These are phyloP conservation scores for Pelmatolapia mariae DNA, from an alignment of 2,113 vertebrate species.

Conservation along the genomic window DNA sequence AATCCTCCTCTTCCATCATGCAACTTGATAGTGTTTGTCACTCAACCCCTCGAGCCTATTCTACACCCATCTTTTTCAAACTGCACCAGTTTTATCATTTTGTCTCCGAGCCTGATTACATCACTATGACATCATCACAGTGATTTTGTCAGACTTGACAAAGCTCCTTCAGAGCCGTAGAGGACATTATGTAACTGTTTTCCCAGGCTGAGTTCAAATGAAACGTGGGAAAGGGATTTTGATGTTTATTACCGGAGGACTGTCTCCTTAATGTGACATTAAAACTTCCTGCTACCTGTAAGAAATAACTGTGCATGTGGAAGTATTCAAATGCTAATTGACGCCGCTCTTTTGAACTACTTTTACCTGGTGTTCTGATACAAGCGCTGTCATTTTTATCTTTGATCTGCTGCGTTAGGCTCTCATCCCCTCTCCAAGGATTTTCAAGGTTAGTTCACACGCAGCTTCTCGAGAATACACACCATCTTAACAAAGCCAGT, in stretches of 20 bases:
- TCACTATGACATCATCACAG: background rate
- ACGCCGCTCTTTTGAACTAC: background rate
- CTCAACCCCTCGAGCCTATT: background rate
- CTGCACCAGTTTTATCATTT: background rate
- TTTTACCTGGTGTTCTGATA: background rate
- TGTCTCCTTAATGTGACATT: background rate
- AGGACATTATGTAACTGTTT: background rate
- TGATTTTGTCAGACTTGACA: background rate
- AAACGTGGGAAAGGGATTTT: background rate
- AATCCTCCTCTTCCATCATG: background rate
- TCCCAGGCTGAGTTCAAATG: background rate
- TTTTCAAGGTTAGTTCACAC: background rate
- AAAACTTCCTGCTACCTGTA: background rate
- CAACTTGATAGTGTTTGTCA: background rate
- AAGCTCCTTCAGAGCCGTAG: background rate
- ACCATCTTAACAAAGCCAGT: background rate
- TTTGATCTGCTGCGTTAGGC: background rate
- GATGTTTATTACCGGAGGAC: background rate
- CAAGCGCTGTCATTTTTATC: background rate
- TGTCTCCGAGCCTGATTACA: background rate
- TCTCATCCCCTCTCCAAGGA: background rate
- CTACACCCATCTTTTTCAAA: background rate
- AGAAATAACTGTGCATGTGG: background rate
- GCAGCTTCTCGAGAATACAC: background rate
- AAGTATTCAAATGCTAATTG: background rate